Conservation (phyloP, 2,113 vertebrate genomes). For the Apodemus sylvaticus region DNA sequence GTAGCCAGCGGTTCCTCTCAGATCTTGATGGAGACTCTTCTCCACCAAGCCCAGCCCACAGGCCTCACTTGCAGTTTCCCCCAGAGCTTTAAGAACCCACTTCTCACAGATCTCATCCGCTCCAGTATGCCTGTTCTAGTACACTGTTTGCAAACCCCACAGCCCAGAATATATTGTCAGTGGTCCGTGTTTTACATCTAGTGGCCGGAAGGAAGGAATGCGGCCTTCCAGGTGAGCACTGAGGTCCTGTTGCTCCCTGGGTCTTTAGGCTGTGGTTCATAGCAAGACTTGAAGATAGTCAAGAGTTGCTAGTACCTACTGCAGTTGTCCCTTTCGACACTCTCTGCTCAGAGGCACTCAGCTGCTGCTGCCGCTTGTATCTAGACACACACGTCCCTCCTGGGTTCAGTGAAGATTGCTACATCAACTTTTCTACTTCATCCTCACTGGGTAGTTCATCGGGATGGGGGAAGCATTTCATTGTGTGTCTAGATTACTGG, state of each 20-base stretch:
- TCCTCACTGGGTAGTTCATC: neutral
- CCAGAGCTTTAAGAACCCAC: neutral
- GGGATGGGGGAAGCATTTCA: neutral
- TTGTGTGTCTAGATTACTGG: neutral
- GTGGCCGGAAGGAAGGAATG: conserved; percentile 30
- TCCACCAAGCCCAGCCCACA: neutral
- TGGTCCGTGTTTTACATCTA: neutral
- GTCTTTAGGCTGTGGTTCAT: neutral
- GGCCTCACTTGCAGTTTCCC: neutral
- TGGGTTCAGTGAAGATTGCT: neutral
- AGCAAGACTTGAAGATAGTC: fast-evolving
- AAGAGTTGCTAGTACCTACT: neutral
- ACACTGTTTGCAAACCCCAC: neutral
- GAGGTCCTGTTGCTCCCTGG: neutral
- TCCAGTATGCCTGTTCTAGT: neutral
- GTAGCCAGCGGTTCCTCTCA: neutral
- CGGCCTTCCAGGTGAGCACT: neutral
- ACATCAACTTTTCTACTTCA: neutral
- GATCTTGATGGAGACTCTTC: neutral
- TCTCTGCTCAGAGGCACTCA: neutral
- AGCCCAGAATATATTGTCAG: neutral
- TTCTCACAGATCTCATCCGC: neutral
- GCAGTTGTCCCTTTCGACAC: neutral
- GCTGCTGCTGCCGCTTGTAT: neutral
- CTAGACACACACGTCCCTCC: neutral